Base-by-base conservation (phyloP, 2,888 invertebrate genomes). In the Tholera decimalis region DNA sequence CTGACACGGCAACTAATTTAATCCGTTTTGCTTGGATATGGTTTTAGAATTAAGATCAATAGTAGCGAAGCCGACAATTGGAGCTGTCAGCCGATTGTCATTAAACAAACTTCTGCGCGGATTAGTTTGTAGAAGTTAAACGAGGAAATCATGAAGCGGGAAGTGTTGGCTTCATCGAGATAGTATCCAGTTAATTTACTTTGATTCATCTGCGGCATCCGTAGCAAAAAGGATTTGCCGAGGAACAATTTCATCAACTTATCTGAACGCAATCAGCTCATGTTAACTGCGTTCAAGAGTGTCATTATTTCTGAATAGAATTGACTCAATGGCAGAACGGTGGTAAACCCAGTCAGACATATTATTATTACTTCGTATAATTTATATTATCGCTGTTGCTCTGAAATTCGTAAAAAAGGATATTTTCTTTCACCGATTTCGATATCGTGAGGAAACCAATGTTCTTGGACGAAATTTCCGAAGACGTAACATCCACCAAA, bases 41-140 rank as follows among this genome's bases (percentile, higher is more conserved):
- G 60, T 56, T 61, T 59, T 57, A 51, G 56, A 67, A 63, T 69
- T 57, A 44, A 56, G 60, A 64, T 47, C n/a, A 44, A 22, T 64
- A 58, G 60, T 67, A 70, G 28, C 37, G 61, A 60, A 70, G 59
- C 56, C n/a, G 26, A 60, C 55, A 47, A 37, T n/a, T 28, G 18
- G 44, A 35, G 55, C 64, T 53, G 59, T 69, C 64, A 73, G 60
- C 8, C 44, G 53, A 69, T 60, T 81, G 70, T 77, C 75, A 62
- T 61, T 49, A 71, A 73, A 75, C 74, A 67, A 81, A 81, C 72
- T 81, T 79, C 46, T 46, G 39, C 43, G 15, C 39, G 59, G 73
- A 72, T 65, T 70, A 77, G 70, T 79, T 81, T 65, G 63, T 50
- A 13, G 44, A 65, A 81, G 73, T 79, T 79, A 57, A 75, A 79